Base-by-base conservation (phyloP, 37 sponge, comb jelly and placozoan genomes). In the Theonella swinhoei region DNA sequence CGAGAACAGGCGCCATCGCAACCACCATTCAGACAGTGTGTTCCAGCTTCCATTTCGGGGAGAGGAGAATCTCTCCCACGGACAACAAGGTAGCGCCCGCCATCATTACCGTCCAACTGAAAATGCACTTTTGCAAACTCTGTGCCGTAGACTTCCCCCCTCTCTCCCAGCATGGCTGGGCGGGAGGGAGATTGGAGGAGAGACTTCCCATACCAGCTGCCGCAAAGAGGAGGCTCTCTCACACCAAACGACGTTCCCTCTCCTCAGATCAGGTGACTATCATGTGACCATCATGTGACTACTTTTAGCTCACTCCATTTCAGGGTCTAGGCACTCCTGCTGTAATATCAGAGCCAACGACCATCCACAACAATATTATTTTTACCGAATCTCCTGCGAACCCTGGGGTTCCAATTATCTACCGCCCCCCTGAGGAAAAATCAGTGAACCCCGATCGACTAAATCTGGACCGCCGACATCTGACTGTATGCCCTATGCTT, bases 391-490 rank as follows among this genome's bases (percentile, higher is more conserved):
- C 79, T 1, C 80, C 75, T 22, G 26, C 42, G 22, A 35, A 79
- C 14, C 81, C 93, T 54, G 97, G 94, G 33, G 83, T 92, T 0
- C 94, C 94, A 11, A 79, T 92, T 30, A 88, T 94, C 14, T 92
- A 89, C 76, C 69, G 97, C 11, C 77, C 86, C 9, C 88, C 92
- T 4, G 97, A 97, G 54, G 97, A 92, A 76, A 89, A 90, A 75
- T 64, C 85, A 3, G 81, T 79, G 4, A 92, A 89, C 76, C 97
- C 94, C 22, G 98, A 97, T 39, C 64, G 95, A 71, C 71, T 95
- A 39, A 97, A 97, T 64, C 92, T 94, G 33, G 99, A 95, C 64
- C 86, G 93, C 17, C 61, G 99, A 65, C 89, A 90, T 64, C 87
- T 98, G 25, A 80, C 82, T 17, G 85, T 91, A 0, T 93, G 90